phyloP scores from a whole-genome alignment of 2,888 invertebrate species.

The Plagodis pulveraria region DNA sequence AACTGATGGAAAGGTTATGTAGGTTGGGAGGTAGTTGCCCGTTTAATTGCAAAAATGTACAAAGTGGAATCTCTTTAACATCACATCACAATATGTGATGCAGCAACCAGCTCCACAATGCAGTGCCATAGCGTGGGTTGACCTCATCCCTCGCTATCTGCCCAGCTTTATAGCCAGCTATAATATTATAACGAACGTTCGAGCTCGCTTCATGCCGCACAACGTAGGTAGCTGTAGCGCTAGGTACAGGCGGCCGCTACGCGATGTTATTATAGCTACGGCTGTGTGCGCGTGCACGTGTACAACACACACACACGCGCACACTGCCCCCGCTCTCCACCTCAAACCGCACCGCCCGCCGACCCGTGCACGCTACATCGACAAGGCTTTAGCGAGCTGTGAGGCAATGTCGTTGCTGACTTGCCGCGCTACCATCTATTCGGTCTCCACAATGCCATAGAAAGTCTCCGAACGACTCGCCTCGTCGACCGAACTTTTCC shows the following conservation, averaged over 20 bases:
- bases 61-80: slow-evolving; percentile 10
- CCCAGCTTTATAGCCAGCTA: slow-evolving; percentile 67
- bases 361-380: slow-evolving; percentile 59
- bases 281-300: slow-evolving; percentile 63
- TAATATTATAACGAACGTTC: slow-evolving; percentile 64
- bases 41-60: no score
- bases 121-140: slow-evolving; percentile 47
- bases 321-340: slow-evolving; percentile 39
- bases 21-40: no score
- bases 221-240: slow-evolving; percentile 72
- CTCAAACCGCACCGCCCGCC: slow-evolving; percentile 45
- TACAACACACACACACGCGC: slow-evolving; percentile 55
- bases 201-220: slow-evolving; percentile 50
- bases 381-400: slow-evolving; percentile 73
- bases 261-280: slow-evolving; percentile 68
- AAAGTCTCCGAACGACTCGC: slow-evolving; percentile 80
- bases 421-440: slow-evolving; percentile 79
- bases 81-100: slow-evolving; percentile 40
- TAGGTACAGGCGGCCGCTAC: slow-evolving; percentile 75
- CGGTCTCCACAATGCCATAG: slow-evolving; percentile 83
- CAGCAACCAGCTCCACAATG: slow-evolving; percentile 53
- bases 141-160: slow-evolving; percentile 65
- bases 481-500: slow-evolving; percentile 79
- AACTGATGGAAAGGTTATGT: no score
- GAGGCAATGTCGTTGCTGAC: slow-evolving; percentile 78